phyloP scores from a whole-genome alignment of 2,888 invertebrate genomes.

The Lasioglossum figueresi region DNA sequence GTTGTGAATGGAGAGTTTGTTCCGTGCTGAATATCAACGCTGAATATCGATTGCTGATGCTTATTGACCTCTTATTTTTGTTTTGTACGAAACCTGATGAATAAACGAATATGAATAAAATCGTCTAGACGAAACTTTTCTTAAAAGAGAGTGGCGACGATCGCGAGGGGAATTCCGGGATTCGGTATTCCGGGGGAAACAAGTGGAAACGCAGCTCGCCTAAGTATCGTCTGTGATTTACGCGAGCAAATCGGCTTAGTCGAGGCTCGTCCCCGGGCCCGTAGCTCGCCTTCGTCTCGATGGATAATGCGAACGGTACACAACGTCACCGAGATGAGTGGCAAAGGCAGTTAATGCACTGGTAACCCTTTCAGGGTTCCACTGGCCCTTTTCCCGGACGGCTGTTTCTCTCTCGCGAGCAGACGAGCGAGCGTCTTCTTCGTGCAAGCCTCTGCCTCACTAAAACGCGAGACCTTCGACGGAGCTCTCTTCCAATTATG shows the following conservation, averaged over 20 bases:
- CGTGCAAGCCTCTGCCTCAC: slow-evolving; percentile 22
- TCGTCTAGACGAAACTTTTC: neutral
- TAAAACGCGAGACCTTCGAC: slow-evolving; percentile 50
- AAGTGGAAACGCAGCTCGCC: neutral
- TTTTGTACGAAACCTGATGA: neutral
- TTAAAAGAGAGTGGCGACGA: neutral
- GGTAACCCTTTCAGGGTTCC: slow-evolving; percentile 54
- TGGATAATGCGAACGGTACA: slow-evolving; percentile 66
- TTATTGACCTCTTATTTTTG: neutral
- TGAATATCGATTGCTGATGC: neutral
- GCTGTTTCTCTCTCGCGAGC: slow-evolving; percentile 30
- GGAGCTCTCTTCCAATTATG: slow-evolving; percentile 64
- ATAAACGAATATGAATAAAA: neutral
- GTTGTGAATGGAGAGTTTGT: neutral
- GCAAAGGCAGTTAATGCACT: slow-evolving; percentile 62
- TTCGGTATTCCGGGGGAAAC: neutral
- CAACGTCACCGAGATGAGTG: slow-evolving; percentile 55
- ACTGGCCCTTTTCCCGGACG: slow-evolving; percentile 41
- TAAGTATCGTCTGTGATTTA: slow-evolving; percentile 65
- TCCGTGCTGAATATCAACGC: neutral
- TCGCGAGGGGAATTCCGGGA: neutral
- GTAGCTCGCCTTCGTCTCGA: slow-evolving; percentile 30
- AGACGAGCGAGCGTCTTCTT: slow-evolving; percentile 3
- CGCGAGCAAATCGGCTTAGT: slow-evolving; percentile 72
- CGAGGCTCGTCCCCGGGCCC: slow-evolving; percentile 35